Conservation (phyloP, 1,140 invertebrate genomes). For the Drosophila melanica region DNA sequence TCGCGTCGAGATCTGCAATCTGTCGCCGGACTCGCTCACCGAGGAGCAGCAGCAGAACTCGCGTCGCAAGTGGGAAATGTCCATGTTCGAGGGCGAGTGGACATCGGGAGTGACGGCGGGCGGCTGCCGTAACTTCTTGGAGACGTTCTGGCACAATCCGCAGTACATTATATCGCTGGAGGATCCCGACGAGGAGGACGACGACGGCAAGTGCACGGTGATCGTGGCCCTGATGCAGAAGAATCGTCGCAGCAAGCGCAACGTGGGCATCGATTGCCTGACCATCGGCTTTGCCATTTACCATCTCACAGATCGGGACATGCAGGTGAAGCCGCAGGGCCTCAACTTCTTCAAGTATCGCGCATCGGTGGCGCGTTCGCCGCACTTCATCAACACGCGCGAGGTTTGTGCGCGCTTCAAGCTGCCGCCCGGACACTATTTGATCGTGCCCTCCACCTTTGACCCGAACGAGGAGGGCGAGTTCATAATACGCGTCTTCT, state of each 20-base stretch:
- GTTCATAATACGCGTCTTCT: constrained; percentile 97
- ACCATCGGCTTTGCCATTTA: constrained; percentile 99
- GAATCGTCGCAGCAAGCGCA: constrained; percentile 95
- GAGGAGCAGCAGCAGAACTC: constrained; percentile 88
- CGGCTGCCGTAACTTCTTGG: constrained; percentile 98
- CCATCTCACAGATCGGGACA: constrained; percentile 91
- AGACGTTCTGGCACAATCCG: constrained; percentile 98
- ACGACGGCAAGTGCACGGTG: constrained; percentile 96
- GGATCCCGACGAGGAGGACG: constrained; percentile 96
- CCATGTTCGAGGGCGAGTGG: constrained; percentile 97
- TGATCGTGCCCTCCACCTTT: constrained; percentile 99
- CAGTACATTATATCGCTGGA: constrained; percentile 96
- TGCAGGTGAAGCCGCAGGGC: constrained; percentile 92
- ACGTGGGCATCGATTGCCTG: constrained; percentile 95
- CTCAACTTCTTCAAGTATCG: constrained; percentile 98
- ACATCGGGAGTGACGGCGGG: constrained; percentile 94
- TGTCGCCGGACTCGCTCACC: constrained; percentile 96
- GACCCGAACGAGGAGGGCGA: constrained; percentile 98
- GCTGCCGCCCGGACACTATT: constrained; percentile 96
- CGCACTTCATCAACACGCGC: constrained; percentile 97
- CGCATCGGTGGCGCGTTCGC: constrained; percentile 94
- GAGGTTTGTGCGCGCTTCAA: constrained; percentile 94
- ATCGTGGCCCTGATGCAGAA: constrained; percentile 97
- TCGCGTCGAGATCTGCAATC: constrained; percentile 97
- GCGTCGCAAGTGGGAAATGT: constrained; percentile 96